These are phyloP conservation scores for Sminthurides aquaticus DNA, from an alignment of 2,888 invertebrate species.

Conservation along the genomic window DNA sequence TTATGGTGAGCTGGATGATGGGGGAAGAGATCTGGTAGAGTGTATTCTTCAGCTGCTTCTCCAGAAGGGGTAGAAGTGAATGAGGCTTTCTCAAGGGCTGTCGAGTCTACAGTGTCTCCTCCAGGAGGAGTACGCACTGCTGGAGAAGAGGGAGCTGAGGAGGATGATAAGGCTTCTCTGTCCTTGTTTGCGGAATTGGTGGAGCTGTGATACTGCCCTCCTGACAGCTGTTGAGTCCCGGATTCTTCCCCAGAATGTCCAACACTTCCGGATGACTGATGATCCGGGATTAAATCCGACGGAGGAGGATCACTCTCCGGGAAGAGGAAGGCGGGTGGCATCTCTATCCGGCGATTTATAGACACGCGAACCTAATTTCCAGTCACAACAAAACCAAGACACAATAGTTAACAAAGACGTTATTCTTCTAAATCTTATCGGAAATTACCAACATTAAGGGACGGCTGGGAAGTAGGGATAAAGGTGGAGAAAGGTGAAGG, in stretches of 20 bases:
- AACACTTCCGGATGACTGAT: constrained; percentile 24
- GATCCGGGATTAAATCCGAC: constrained; percentile 51
- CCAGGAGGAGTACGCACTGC: constrained; percentile 30
- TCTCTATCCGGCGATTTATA: constrained; percentile 67
- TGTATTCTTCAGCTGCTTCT: constrained; percentile 37
- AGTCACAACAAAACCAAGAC: too few species aligned
- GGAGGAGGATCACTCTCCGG: constrained; percentile 64
- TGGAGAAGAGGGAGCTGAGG: constrained; percentile 46
- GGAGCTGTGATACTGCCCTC: neutral
- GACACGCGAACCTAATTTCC: constrained; percentile 57
- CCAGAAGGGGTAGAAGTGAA: neutral
- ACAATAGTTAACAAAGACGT: too few species aligned
- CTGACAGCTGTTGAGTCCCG: neutral
- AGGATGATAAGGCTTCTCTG: neutral
- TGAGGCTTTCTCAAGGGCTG: neutral
- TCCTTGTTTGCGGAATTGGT: neutral
- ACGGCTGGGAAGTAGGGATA: too few species aligned
- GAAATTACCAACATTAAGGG: too few species aligned
- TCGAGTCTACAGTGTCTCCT: constrained; percentile 16
- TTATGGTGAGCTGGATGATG: constrained; percentile 21
- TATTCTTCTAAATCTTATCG: too few species aligned
- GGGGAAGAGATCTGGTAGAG: constrained; percentile 40
- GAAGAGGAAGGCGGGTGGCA: constrained; percentile 74
- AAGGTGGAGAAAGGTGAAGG: too few species aligned
- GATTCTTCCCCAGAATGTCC: constrained; percentile 42